These are phyloP conservation scores for Amblyopsis hoosieri DNA, from an alignment of 2,797 vertebrate species.

Conservation along the genomic window DNA sequence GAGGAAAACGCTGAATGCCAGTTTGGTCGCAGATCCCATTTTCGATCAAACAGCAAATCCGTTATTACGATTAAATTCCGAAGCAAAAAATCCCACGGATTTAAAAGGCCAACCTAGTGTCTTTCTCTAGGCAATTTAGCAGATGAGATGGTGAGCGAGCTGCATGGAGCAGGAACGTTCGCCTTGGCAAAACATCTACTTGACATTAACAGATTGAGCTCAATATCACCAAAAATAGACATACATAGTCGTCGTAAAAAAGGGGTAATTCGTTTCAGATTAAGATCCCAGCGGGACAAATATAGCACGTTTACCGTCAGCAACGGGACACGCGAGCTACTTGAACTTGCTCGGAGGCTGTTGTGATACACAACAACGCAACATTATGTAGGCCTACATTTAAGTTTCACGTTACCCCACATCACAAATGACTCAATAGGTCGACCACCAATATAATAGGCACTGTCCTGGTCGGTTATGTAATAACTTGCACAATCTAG, in stretches of 20 bases:
- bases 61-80: constrained; percentile 43
- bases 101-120: constrained; percentile 6
- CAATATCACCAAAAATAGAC: not conserved
- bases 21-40: constrained; percentile 92
- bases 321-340: not conserved
- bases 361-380: not conserved
- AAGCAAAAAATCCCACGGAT: constrained; percentile 28
- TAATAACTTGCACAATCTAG: constrained; percentile 7
- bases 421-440: not conserved
- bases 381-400: constrained; percentile 1
- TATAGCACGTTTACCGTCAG: not conserved
- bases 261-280: not conserved
- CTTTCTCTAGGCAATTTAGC: constrained; percentile 4
- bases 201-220: constrained; percentile 9
- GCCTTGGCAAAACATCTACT: constrained; percentile 7
- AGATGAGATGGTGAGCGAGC: constrained; percentile 1
- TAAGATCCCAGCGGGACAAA: constrained; percentile 1
- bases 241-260: not conserved
- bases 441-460: constrained; percentile 3
- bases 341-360: not conserved
- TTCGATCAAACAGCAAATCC: constrained; percentile 54
- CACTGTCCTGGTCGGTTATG: constrained; percentile 2
- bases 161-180: not conserved
- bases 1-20: constrained; percentile 91
- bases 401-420: constrained; percentile 1